phyloP scores from a whole-genome alignment of 2,888 invertebrate species.

The Chydorus sphaericus region DNA sequence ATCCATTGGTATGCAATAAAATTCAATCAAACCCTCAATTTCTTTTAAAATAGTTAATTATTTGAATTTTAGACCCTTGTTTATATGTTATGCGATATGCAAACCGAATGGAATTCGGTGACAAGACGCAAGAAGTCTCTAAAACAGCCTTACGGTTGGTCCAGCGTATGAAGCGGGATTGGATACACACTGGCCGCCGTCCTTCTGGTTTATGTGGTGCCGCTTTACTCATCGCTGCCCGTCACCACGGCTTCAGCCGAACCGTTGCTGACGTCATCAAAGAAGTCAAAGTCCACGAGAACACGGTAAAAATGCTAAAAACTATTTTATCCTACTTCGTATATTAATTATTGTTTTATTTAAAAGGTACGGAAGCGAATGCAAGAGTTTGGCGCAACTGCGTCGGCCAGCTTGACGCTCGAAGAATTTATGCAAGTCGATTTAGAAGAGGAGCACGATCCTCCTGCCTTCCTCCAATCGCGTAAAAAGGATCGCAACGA shows the following conservation, averaged over 20 bases:
- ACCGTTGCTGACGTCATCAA: slow-evolving; percentile 75
- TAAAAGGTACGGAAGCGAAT: background rate
- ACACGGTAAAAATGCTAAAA: too few relatives aligned
- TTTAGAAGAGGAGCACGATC: slow-evolving; percentile 89
- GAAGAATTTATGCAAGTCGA: slow-evolving; percentile 97
- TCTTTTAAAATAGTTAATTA: slow-evolving; percentile 5
- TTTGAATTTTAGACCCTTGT: slow-evolving; percentile 64
- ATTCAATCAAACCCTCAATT: background rate
- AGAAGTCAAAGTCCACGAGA: slow-evolving; percentile 90
- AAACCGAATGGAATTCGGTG: slow-evolving; percentile 76
- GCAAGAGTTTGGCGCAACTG: slow-evolving; percentile 86
- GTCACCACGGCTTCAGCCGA: slow-evolving; percentile 80
- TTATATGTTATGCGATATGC: slow-evolving; percentile 90
- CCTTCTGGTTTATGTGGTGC: slow-evolving; percentile 97
- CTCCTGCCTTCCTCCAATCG: slow-evolving; percentile 84
- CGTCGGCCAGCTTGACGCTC: slow-evolving; percentile 81
- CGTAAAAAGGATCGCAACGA: slow-evolving; percentile 59
- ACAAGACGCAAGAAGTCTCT: slow-evolving; percentile 85
- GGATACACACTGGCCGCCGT: slow-evolving; percentile 85
- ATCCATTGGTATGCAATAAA: slow-evolving; percentile 46
- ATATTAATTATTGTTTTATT: background rate
- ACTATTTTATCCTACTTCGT: slow-evolving; percentile 4
- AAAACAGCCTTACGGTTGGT: slow-evolving; percentile 87
- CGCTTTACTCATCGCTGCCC: slow-evolving; percentile 82
- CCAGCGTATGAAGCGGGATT: slow-evolving; percentile 95